phyloP scores from a whole-genome alignment of 35 echinoderm and acorn worm species.

The Ptychodera flava region DNA sequence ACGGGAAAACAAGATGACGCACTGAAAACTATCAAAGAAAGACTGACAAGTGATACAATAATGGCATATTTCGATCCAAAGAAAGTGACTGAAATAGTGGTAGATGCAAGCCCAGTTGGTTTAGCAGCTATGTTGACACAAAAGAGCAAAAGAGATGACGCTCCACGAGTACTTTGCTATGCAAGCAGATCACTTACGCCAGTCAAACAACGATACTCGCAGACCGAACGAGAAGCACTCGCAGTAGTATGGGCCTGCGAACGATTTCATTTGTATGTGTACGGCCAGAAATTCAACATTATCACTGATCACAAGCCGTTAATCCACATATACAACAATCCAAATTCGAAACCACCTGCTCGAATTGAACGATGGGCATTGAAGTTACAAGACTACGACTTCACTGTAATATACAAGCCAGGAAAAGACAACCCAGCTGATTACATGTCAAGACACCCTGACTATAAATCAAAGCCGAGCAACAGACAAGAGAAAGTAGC shows the following conservation, averaged over 20 bases:
- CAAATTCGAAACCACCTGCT: too few relatives aligned
- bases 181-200: slow-evolving; percentile 34
- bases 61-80: slow-evolving; percentile 7
- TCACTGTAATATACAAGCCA: slow-evolving; percentile 27
- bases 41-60: neutral
- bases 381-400: slow-evolving; percentile 33
- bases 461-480: too few relatives aligned
- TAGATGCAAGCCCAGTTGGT: slow-evolving; percentile 15
- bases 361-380: neutral
- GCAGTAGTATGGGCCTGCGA: slow-evolving; percentile 55
- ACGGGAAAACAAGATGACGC: slow-evolving; percentile 7
- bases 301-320: slow-evolving; percentile 49
- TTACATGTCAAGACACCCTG: too few relatives aligned
- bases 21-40: neutral
- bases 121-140: slow-evolving; percentile 2
- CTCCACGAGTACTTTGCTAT: slow-evolving; percentile 16
- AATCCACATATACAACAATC: slow-evolving; percentile 17
- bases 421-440: too few relatives aligned
- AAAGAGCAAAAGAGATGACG: neutral
- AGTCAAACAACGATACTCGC: slow-evolving; percentile 40
- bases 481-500: too few relatives aligned
- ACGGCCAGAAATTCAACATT: slow-evolving; percentile 20
- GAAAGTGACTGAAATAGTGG: neutral
- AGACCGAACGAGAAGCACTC: slow-evolving; percentile 49
- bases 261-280: slow-evolving; percentile 43